Conservation (phyloP, 2,888 invertebrate species). For the Ferrisia virgata region DNA sequence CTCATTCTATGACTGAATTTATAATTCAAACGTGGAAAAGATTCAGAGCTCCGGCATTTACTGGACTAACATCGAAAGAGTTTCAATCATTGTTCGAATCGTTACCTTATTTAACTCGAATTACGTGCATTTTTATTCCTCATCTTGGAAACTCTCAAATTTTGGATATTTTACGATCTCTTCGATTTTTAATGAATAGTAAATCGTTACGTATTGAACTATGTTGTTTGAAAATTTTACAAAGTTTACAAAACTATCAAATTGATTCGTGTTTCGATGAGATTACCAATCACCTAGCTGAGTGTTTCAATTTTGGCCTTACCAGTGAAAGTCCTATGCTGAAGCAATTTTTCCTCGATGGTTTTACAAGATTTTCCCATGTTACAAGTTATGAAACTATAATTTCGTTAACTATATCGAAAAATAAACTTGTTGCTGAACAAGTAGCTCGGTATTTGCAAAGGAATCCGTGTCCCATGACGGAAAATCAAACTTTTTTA, state of each 20-base stretch:
- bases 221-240: neutral
- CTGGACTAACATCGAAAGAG: neutral
- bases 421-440: neutral
- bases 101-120: neutral
- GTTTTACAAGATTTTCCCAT: conserved; percentile 30
- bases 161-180: neutral
- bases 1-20: neutral
- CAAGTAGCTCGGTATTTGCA: neutral
- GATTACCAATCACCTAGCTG: neutral
- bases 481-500: neutral
- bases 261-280: neutral
- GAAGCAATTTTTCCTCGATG: neutral
- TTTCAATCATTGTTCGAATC: neutral
- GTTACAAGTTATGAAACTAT: conserved; percentile 16
- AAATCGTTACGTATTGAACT: neutral
- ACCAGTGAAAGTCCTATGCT: neutral
- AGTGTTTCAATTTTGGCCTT: neutral
- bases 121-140: neutral
- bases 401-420: neutral
- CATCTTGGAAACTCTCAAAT: neutral
- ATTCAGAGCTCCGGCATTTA: neutral
- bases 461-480: neutral
- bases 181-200: neutral
- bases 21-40: neutral
- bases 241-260: neutral